These are phyloP conservation scores for Drosophila lacicola DNA, from an alignment of 2,888 invertebrate genomes.

Conservation along the genomic window DNA sequence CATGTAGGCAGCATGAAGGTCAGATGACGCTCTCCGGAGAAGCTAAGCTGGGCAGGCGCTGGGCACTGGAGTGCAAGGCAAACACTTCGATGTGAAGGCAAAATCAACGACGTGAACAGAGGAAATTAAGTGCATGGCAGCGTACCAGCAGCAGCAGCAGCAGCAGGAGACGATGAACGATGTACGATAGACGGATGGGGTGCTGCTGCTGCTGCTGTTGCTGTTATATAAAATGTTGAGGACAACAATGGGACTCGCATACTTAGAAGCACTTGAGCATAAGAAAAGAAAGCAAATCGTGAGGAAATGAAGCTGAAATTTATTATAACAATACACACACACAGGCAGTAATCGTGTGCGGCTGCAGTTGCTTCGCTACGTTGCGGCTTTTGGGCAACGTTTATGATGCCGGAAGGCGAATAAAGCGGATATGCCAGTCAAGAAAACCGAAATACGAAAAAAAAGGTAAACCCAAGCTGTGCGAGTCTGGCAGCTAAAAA, in stretches of 20 bases:
- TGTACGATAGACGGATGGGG: background rate
- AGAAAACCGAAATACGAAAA: slow-evolving; percentile 14
- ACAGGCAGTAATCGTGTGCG: slow-evolving; percentile 50
- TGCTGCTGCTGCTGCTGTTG: background rate
- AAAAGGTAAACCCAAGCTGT: slow-evolving; percentile 10
- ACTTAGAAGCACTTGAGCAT: slow-evolving; percentile 66
- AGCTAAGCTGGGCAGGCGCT: slow-evolving; percentile 40
- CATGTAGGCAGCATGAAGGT: slow-evolving; percentile 35
- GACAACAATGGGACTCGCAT: slow-evolving; percentile 65
- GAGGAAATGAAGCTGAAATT: slow-evolving; percentile 74
- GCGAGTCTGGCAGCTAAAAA: slow-evolving; percentile 23
- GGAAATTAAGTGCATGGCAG: slow-evolving; percentile 72
- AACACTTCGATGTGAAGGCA: slow-evolving; percentile 63
- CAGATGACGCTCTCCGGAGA: slow-evolving; percentile 28
- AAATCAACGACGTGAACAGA: slow-evolving; percentile 66
- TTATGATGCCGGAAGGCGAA: slow-evolving; percentile 40
- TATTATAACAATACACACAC: slow-evolving; percentile 69
- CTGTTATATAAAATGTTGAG: slow-evolving; percentile 12
- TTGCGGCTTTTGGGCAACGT: slow-evolving; percentile 1
- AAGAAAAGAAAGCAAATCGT: slow-evolving; percentile 37
- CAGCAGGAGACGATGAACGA: too few species aligned
- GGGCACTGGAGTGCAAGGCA: slow-evolving; percentile 62
- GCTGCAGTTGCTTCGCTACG: slow-evolving; percentile 27
- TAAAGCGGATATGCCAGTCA: slow-evolving; percentile 48
- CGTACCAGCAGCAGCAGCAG: slow-evolving; percentile 16